A percentile compares a stretch with the other conserved stretches of the same genome.
phyloP scores from a whole-genome alignment of 2,888 invertebrate genomes.

The Scelioninae gen. 2 region DNA sequence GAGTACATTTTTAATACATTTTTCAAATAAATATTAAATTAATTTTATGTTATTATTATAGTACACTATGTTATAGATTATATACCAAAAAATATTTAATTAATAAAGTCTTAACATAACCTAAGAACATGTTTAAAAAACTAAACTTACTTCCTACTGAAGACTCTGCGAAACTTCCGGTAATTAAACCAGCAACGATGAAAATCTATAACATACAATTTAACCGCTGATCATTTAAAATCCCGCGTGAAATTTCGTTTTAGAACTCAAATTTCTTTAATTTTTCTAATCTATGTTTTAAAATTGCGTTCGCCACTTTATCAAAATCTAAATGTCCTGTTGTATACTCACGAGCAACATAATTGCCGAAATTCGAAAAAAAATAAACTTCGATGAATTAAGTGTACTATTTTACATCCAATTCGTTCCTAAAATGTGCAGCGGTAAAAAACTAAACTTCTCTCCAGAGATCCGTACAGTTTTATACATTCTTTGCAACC shows the following conservation, averaged over 20 bases:
- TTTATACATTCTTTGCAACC: constrained; percentile 70
- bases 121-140: too few species aligned
- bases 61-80: too few species aligned
- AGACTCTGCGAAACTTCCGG: constrained; percentile 44
- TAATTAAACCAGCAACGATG: constrained; percentile 40
- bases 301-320: too few species aligned
- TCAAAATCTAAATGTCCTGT: neutral
- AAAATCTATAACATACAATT: constrained; percentile 50
- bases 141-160: constrained; percentile 49
- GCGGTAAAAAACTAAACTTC: constrained; percentile 67
- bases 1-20: too few species aligned
- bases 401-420: constrained; percentile 18
- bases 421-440: constrained; percentile 61
- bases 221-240: constrained; percentile 5
- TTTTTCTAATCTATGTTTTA: too few species aligned
- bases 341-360: constrained; percentile 66
- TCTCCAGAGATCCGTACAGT: constrained; percentile 67
- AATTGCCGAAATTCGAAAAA: constrained; percentile 47
- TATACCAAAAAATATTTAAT: too few species aligned
- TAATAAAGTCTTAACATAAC: too few species aligned
- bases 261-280: too few species aligned
- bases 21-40: too few species aligned
- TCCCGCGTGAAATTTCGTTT: too few species aligned
- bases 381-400: neutral
- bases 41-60: too few species aligned